These are phyloP conservation scores for Palythoa heliodiscus DNA, from an alignment of 92 coral and sea anemone genomes.

Conservation along the genomic window DNA sequence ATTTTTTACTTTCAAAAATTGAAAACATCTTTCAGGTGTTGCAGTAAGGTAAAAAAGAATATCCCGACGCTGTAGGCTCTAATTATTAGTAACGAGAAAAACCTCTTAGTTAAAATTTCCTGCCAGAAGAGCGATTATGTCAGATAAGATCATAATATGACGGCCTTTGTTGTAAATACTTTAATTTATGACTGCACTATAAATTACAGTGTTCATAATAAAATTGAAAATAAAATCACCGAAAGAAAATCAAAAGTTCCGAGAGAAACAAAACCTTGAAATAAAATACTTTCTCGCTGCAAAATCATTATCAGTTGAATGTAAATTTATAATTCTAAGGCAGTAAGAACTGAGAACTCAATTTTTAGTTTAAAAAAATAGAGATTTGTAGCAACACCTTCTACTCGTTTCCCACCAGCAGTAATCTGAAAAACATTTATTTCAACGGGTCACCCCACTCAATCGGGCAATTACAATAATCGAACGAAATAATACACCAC, in stretches of 20 bases:
- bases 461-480: not conserved
- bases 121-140: not conserved
- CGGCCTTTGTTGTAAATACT: not conserved
- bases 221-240: too few species aligned
- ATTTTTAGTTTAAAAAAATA: not conserved
- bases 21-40: too few species aligned
- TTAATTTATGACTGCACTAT: not conserved
- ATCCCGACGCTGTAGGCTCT: not conserved
- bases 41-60: too few species aligned
- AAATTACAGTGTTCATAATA: not conserved
- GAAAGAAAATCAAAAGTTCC: not conserved
- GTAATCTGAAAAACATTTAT: not conserved
- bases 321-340: not conserved
- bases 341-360: not conserved
- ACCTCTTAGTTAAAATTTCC: not conserved
- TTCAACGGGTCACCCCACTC: constrained; percentile 23
- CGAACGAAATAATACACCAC: not conserved
- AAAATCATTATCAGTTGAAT: too few species aligned
- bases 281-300: not conserved
- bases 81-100: not conserved
- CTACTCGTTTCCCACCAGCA: not conserved
- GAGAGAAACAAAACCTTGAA: not conserved
- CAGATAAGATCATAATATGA: not conserved
- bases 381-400: not conserved
- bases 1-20: too few species aligned